A percentile compares a stretch with the other conserved stretches of the same genome.
These are phyloP conservation scores for Talpa occidentalis DNA, from an alignment of 2,113 vertebrate genomes.

Conservation along the genomic window DNA sequence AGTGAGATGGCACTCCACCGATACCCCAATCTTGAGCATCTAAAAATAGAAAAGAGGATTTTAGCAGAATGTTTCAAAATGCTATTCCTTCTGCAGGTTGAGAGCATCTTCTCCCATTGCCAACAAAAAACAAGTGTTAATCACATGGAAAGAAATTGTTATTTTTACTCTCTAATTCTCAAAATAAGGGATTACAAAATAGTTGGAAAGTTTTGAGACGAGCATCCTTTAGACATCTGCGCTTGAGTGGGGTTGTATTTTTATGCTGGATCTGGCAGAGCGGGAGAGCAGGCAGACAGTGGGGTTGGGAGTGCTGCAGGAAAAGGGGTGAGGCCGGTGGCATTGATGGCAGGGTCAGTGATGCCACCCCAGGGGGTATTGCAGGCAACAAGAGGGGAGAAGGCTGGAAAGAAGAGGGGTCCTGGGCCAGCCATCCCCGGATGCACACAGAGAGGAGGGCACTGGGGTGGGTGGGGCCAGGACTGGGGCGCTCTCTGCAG, in stretches of 20 bases:
- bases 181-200: not conserved
- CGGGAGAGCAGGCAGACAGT: too few species aligned
- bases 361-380: not conserved
- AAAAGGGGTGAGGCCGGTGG: too few species aligned
- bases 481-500: not conserved
- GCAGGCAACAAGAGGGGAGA: fast-evolving
- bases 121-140: not conserved
- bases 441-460: not conserved
- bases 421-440: too few species aligned
- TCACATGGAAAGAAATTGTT: not conserved
- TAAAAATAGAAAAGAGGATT: conserved; percentile 19
- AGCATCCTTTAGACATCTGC: not conserved
- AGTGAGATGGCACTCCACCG: conserved; percentile 9
- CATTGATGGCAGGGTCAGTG: not conserved
- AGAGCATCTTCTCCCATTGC: not conserved
- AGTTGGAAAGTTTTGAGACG: not conserved
- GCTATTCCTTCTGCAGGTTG: not conserved
- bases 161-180: not conserved
- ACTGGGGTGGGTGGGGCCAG: too few species aligned
- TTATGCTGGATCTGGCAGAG: not conserved
- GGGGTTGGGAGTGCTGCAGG: not conserved
- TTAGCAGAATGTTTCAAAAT: conserved; percentile 1
- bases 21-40: not conserved
- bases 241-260: not conserved
- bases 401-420: not conserved